phyloP scores from a whole-genome alignment of 2,888 invertebrate genomes.

The Orchesellides sinensis region DNA sequence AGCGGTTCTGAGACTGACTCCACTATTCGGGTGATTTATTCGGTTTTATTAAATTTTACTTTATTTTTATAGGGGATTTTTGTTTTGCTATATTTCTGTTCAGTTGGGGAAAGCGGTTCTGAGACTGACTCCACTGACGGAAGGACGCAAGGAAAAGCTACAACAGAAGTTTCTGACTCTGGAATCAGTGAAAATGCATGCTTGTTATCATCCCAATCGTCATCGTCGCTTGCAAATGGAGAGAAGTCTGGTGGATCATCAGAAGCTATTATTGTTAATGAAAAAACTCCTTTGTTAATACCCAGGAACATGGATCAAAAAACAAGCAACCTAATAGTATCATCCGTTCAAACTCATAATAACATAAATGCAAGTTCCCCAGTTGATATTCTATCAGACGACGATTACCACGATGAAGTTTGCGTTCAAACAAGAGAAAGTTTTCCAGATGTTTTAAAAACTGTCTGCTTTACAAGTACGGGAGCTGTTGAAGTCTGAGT shows the following conservation, averaged over 20 bases:
- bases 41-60: not conserved
- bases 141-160: constrained; percentile 8
- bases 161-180: constrained; percentile 68
- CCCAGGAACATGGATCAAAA: constrained; percentile 14
- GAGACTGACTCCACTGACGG: constrained; percentile 15
- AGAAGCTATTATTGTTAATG: constrained; percentile 56
- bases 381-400: constrained; percentile 38
- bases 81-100: constrained; percentile 70
- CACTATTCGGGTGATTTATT: no score
- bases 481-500: constrained; percentile 74
- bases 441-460: constrained; percentile 73
- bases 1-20: constrained; percentile 17
- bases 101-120: constrained; percentile 30
- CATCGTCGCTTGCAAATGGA: constrained; percentile 22
- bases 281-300: constrained; percentile 69
- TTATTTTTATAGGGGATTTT: constrained; percentile 66
- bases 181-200: constrained; percentile 73
- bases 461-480: constrained; percentile 71
- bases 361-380: constrained; percentile 32
- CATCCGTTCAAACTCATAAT: constrained; percentile 15
- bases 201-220: constrained; percentile 50
- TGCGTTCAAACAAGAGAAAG: constrained; percentile 66
- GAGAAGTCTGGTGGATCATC: not conserved
- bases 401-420: constrained; percentile 27
- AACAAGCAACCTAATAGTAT: not conserved